These are phyloP conservation scores for Vesta saturnalis DNA, from an alignment of 2,888 invertebrate species.

Conservation along the genomic window DNA sequence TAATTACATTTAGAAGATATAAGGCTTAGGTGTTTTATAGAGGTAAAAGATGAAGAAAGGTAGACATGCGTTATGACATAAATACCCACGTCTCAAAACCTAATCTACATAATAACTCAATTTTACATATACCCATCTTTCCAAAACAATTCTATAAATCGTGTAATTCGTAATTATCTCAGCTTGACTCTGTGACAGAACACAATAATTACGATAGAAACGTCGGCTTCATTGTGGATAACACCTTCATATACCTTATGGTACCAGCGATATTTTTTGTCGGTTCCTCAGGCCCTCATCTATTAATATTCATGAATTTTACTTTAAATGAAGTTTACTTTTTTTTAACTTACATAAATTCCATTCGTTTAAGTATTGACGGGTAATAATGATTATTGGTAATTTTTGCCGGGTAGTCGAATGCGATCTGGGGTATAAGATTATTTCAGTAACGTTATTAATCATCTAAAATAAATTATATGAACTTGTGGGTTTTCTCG, in stretches of 20 bases:
- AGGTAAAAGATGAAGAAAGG: background rate
- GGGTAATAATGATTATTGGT: too few species aligned
- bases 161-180: constrained; percentile 31
- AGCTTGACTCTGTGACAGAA: constrained; percentile 31
- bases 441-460: background rate
- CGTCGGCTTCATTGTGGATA: constrained; percentile 26
- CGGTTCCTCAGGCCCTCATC: constrained; percentile 12
- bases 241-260: constrained; percentile 23
- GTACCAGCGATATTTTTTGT: constrained; percentile 20
- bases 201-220: constrained; percentile 29
- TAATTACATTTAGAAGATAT: constrained; percentile 7
- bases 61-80: constrained; percentile 3
- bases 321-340: constrained; percentile 23
- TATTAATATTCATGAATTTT: constrained; percentile 31
- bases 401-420: too few species aligned
- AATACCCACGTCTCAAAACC: constrained; percentile 18
- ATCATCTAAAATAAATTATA: constrained; percentile 16
- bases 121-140: constrained; percentile 22
- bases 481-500: constrained; percentile 11
- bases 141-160: constrained; percentile 34
- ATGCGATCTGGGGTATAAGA: background rate
- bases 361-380: constrained; percentile 24
- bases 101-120: constrained; percentile 32
- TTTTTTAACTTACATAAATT: constrained; percentile 15
- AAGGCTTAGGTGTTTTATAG: background rate